A percentile compares a stretch with the other conserved stretches of the same genome.
These are phyloP conservation scores for Alsophila aescularia DNA, from an alignment of 2,888 invertebrate genomes.

Conservation along the genomic window DNA sequence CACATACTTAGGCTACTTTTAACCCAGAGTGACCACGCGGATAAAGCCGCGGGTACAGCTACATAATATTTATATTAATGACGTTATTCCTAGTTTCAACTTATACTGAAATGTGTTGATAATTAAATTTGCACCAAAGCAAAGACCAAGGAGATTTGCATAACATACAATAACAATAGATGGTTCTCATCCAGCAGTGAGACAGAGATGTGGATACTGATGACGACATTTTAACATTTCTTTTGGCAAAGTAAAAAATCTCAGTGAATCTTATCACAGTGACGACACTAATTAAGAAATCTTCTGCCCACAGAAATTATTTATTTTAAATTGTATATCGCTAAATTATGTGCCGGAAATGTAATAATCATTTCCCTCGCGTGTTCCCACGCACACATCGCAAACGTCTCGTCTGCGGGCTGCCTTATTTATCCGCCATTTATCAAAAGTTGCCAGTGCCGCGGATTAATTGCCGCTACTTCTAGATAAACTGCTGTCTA, in stretches of 20 bases:
- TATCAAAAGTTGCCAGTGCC: slow-evolving; percentile 2
- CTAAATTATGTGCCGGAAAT: slow-evolving; percentile 7
- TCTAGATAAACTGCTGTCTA: not conserved
- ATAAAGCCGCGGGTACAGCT: too few relatives aligned
- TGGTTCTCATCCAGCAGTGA: too few relatives aligned
- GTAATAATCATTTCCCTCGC: slow-evolving; percentile 15
- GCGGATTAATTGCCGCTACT: slow-evolving; percentile 11
- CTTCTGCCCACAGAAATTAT: not conserved
- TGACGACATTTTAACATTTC: too few relatives aligned
- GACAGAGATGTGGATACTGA: too few relatives aligned
- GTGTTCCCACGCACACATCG: slow-evolving; percentile 18
- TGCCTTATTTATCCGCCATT: slow-evolving; percentile 9
- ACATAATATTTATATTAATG: too few relatives aligned
- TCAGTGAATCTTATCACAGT: not conserved
- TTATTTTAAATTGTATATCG: slow-evolving; percentile 1
- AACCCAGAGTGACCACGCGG: too few relatives aligned
- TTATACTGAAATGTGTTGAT: too few relatives aligned
- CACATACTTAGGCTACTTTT: too few relatives aligned
- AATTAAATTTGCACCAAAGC: too few relatives aligned
- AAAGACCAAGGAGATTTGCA: too few relatives aligned
- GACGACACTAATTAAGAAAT: not conserved
- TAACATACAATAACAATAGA: too few relatives aligned
- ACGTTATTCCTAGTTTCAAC: too few relatives aligned
- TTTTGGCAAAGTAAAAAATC: not conserved
- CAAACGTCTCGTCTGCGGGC: not conserved